Base-by-base conservation (phyloP, 2,888 invertebrate genomes). In the Kryphioiulus occultus region DNA sequence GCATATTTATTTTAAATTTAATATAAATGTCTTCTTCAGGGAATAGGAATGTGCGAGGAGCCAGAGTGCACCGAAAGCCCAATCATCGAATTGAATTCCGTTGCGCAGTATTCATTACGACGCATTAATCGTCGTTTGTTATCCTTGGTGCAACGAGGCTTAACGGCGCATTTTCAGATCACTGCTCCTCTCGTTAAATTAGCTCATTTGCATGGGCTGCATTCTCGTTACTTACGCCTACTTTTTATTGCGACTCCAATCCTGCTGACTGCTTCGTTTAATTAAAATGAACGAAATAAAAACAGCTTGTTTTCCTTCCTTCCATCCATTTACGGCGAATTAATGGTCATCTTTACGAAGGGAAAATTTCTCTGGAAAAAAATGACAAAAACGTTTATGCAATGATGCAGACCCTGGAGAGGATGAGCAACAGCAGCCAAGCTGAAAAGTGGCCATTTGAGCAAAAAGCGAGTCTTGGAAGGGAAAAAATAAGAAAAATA, bases 1-100 rank as follows among this genome's bases (percentile, higher is more conserved):
- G 22, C 59, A 68, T 68, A 68, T 68, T 68, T 68, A 68, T 68
- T 68, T 68, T 22, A 68, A 68, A 68, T 68, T 68, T 68, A 68
- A 68, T 68, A 68, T 68, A 68, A 68, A 68, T 68, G 59, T 22
- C 59, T n/a, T 68, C 59, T 68, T 68, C 0, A 0, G 59, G 59
- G 59, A 68, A 68, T 68, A 68, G 53, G 19, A n/a, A n/a, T 59
- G n/a, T n/a, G 53, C 59, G n/a, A 17, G 59, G 19, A 17, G 47
- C 12, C 47, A 17, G n/a, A 47, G 17, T 17, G 9, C n/a, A 59
- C 19, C 53, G 53, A 42, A 59, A 59, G 19, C n/a, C 53, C 53
- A 3, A 59, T 59, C 53, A n/a, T 59, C n/a, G n/a, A 59, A 59
- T 59, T 59, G n/a, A 59, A 59, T 59, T 59, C 53, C n/a, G 22